Evolutionary conservation across 2,797 vertebrate genomes (phyloP).

Genomic region (Adelosebastes latens): DNA sequence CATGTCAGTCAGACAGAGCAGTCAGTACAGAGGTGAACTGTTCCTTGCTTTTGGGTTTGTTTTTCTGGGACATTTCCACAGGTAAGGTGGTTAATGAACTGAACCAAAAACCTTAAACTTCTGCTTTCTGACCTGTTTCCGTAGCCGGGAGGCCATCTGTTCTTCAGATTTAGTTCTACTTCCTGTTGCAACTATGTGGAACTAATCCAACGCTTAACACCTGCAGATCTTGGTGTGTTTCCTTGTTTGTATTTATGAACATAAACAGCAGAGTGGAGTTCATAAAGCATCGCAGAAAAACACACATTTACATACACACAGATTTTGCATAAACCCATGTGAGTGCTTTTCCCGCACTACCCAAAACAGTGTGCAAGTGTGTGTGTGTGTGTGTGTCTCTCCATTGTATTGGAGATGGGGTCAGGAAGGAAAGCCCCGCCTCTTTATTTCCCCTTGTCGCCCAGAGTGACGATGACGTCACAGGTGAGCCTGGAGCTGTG

Average conservation of each 20-base stretch:
- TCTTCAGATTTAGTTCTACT: constrained; percentile 2
- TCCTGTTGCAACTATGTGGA: not conserved
- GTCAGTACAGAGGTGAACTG: not conserved
- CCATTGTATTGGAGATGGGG: constrained; percentile 78
- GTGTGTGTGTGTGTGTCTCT: constrained; percentile 35
- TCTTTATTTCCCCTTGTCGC: constrained; percentile 64
- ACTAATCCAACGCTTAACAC: not conserved
- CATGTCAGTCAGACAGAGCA: not conserved
- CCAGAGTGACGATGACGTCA: constrained; percentile 64
- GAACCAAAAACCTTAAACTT: not conserved
- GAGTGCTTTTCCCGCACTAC: constrained; percentile 41
- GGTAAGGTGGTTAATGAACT: not conserved
- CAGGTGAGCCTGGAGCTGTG: constrained; percentile 41
- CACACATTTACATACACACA: constrained; percentile 24
- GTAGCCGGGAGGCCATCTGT: not conserved
- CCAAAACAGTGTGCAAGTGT: constrained; percentile 10
- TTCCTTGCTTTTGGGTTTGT: not conserved
- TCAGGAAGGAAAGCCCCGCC: constrained; percentile 81
- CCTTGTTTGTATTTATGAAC: not conserved
- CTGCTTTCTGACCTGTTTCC: not conserved
- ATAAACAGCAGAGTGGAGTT: constrained; percentile 13
- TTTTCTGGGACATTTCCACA: not conserved
- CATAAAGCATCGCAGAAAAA: constrained; percentile 6
- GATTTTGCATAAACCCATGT: constrained; percentile 22
- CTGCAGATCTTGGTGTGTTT: not conserved